Evolutionary conservation across 2,888 invertebrate species (phyloP).

Genomic region (Dryococelus australis): DNA sequence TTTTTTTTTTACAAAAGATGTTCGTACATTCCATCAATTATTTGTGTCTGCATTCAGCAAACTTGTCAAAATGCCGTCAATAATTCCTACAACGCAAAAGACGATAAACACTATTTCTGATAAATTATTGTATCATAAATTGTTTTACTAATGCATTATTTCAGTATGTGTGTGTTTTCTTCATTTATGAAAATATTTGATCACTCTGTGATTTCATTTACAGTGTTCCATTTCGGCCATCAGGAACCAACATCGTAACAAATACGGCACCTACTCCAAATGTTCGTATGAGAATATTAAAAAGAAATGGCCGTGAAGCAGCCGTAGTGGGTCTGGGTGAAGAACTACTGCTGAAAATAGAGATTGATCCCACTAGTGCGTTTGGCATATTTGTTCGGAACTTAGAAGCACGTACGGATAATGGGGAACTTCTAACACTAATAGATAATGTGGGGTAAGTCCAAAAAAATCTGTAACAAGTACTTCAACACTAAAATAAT

Average conservation of each 20-base stretch:
- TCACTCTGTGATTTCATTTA: background rate
- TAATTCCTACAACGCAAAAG: no score
- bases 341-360: conserved; percentile 57
- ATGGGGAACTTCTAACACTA: conserved; percentile 58
- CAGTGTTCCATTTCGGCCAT: conserved; percentile 57
- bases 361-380: conserved; percentile 58
- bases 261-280: conserved; percentile 60
- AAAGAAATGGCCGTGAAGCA: conserved; percentile 57
- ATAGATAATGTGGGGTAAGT: conserved; percentile 58
- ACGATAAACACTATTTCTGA: no score
- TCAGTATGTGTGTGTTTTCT: no score
- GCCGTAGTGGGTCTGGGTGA: conserved; percentile 59
- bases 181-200: no score
- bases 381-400: conserved; percentile 60
- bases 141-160: no score
- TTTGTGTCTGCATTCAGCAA: no score
- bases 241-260: conserved; percentile 57
- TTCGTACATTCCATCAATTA: no score
- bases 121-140: no score
- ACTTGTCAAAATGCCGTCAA: no score
- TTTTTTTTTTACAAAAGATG: no score
- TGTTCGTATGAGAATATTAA: conserved; percentile 58
- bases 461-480: background rate
- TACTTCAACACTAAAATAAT: no score
- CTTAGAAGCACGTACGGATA: conserved; percentile 59